A percentile compares a stretch with the other conserved stretches of the same genome.
Evolutionary conservation across 2,888 invertebrate genomes (phyloP).

Genomic region (Onchidella celtica): DNA sequence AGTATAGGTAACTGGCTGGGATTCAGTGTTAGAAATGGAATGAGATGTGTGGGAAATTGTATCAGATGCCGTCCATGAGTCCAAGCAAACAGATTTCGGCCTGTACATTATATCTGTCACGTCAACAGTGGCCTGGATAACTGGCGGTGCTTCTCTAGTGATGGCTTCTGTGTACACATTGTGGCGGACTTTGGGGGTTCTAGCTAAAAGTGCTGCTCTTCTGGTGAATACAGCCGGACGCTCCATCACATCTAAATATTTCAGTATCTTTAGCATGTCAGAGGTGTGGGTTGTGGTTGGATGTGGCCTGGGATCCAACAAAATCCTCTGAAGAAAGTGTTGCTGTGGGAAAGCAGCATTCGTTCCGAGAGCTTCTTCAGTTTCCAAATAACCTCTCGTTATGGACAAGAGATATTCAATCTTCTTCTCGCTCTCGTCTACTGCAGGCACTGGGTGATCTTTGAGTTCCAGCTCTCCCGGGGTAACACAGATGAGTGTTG

Average conservation of each 20-base stretch:
- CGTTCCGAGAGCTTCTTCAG: not conserved
- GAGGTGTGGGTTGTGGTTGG: slow-evolving; percentile 11
- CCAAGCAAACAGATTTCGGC: not conserved
- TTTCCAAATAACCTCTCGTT: slow-evolving; percentile 26
- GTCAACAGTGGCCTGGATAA: not conserved
- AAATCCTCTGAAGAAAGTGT: slow-evolving; percentile 32
- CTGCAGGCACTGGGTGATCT: too few species aligned
- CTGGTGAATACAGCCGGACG: slow-evolving; percentile 39
- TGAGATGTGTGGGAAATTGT: not conserved
- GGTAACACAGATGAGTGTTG: too few species aligned
- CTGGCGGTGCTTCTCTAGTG: not conserved
- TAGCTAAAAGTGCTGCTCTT: slow-evolving; percentile 23
- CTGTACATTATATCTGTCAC: not conserved
- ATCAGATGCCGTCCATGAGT: not conserved
- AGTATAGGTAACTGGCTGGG: not conserved
- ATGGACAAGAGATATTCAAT: slow-evolving; percentile 15
- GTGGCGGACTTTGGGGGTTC: slow-evolving; percentile 23
- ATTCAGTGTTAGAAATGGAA: not conserved
- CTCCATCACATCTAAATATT: not conserved
- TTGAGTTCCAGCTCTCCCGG: too few species aligned
- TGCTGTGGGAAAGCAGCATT: slow-evolving; percentile 3
- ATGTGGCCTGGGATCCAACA: not conserved
- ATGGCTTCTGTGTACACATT: slow-evolving; percentile 22
- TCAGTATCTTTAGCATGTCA: not conserved
- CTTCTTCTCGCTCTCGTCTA: not conserved